Percentiles rank a stretch among this genome's conserved stretches.
These are phyloP conservation scores for Oreonectes daqikongensis DNA, from an alignment of 2,797 vertebrate genomes.

Conservation along the genomic window DNA sequence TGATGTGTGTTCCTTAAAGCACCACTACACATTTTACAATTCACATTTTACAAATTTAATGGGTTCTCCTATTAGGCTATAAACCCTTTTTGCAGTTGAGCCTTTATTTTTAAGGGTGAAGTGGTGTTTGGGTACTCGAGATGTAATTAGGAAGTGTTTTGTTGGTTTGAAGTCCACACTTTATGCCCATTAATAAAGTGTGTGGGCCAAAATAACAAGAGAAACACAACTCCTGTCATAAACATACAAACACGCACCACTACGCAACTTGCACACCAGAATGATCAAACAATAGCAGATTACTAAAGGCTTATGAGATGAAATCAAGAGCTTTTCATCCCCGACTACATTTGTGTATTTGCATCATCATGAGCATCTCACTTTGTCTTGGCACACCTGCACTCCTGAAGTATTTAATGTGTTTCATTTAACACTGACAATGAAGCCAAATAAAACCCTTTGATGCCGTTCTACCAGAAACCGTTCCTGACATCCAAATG, in stretches of 20 bases:
- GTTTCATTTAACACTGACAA: not conserved
- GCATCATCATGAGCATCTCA: not conserved
- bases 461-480: not conserved
- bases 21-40: constrained; percentile 1
- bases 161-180: not conserved
- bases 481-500: not conserved
- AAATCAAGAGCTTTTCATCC: not conserved
- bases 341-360: constrained; percentile 1
- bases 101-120: constrained; percentile 4
- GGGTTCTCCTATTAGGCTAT: not conserved
- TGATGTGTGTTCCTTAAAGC: not conserved
- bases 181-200: constrained; percentile 10
- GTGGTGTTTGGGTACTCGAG: not conserved
- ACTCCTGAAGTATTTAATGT: not conserved
- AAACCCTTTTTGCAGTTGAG: not conserved
- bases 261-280: not conserved
- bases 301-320: not conserved
- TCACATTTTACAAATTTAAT: too few species aligned
- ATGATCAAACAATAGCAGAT: constrained; percentile 11
- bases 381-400: constrained; percentile 3
- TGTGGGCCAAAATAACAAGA: not conserved
- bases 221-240: constrained; percentile 9
- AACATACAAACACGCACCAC: constrained; percentile 22
- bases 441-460: not conserved
- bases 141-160: not conserved